Evolutionary conservation across 1,140 invertebrate genomes (phyloP).

Genomic region (Aradophagus sp.): DNA sequence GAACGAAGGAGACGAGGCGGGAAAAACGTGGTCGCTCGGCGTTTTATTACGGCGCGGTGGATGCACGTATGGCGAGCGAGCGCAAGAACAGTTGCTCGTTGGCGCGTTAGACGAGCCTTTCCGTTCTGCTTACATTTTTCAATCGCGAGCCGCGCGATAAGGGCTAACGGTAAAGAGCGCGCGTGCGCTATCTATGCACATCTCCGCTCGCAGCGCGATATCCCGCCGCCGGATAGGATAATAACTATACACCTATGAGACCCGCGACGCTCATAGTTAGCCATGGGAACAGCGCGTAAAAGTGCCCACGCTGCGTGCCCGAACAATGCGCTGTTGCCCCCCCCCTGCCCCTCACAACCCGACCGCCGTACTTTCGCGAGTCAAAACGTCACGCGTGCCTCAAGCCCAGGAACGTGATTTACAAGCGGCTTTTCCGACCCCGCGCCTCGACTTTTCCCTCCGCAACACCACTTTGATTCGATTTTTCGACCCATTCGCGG

Average conservation of each 20-base stretch:
- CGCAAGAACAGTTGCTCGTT: slow-evolving; percentile 45
- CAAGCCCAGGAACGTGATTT: slow-evolving; percentile 13
- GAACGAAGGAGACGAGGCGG: too few relatives aligned
- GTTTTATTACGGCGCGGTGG: slow-evolving; percentile 51
- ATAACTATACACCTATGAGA: slow-evolving; percentile 55
- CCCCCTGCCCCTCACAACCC: slow-evolving; percentile 26
- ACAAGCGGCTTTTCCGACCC: background rate
- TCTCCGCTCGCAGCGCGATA: slow-evolving; percentile 58
- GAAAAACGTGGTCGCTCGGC: slow-evolving; percentile 42
- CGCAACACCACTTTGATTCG: too few relatives aligned
- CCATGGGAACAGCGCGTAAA: slow-evolving; percentile 50
- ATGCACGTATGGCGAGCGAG: slow-evolving; percentile 36
- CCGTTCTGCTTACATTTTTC: slow-evolving; percentile 57
- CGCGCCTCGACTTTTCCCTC: background rate
- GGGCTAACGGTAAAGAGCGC: slow-evolving; percentile 58
- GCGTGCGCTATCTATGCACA: slow-evolving; percentile 61
- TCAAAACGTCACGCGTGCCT: slow-evolving; percentile 19
- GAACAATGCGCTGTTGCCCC: slow-evolving; percentile 50
- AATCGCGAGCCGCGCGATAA: slow-evolving; percentile 48
- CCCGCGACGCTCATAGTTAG: slow-evolving; percentile 22
- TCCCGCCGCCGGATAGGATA: slow-evolving; percentile 52
- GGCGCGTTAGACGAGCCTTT: slow-evolving; percentile 43
- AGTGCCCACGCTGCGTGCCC: slow-evolving; percentile 52
- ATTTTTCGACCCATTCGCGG: too few relatives aligned
- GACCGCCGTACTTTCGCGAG: slow-evolving; percentile 20